Percentiles rank a stretch among this genome's conserved stretches.
These are phyloP conservation scores for Drosophila kikkawai DNA, from an alignment of 1,140 invertebrate species.

Conservation along the genomic window DNA sequence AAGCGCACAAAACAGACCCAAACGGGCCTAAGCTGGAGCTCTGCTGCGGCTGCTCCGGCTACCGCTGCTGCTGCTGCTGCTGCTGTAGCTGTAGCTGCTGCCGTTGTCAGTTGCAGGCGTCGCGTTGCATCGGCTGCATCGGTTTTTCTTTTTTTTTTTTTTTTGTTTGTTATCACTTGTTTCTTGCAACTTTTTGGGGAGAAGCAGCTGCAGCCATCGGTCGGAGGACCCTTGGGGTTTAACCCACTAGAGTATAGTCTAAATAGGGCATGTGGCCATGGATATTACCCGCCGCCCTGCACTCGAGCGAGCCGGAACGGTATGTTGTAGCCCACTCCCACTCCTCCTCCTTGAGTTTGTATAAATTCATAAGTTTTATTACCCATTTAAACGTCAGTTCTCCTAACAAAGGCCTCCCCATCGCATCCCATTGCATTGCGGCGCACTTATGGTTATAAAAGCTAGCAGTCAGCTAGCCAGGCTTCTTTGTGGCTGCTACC, in stretches of 20 bases:
- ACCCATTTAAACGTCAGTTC: constrained; percentile 19
- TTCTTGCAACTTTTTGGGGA: background rate
- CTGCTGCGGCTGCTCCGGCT: background rate
- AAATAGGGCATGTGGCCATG: constrained; percentile 51
- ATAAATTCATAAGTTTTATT: constrained; percentile 48
- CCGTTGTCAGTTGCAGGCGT: constrained; percentile 32
- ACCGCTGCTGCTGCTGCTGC: background rate
- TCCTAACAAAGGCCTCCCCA: constrained; percentile 38
- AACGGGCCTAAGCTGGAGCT: constrained; percentile 30
- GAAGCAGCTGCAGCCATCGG: background rate
- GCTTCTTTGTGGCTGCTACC: constrained; percentile 1
- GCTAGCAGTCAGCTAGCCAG: background rate
- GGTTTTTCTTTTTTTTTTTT: constrained; percentile 3
- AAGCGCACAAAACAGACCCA: constrained; percentile 59
- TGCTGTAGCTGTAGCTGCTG: background rate
- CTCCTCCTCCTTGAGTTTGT: constrained; percentile 15
- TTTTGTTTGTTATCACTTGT: background rate
- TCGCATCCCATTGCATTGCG: constrained; percentile 14
- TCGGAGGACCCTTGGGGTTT: background rate
- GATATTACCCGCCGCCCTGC: constrained; percentile 55
- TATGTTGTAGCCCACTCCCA: constrained; percentile 41
- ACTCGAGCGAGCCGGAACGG: constrained; percentile 68
- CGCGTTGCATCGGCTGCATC: constrained; percentile 41
- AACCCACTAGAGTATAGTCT: background rate
- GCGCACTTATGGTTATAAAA: constrained; percentile 28